Percentiles rank a stretch among this genome's conserved stretches.
Evolutionary conservation across 2,113 vertebrate genomes (phyloP).

Genomic region (Chaetura pelagica): DNA sequence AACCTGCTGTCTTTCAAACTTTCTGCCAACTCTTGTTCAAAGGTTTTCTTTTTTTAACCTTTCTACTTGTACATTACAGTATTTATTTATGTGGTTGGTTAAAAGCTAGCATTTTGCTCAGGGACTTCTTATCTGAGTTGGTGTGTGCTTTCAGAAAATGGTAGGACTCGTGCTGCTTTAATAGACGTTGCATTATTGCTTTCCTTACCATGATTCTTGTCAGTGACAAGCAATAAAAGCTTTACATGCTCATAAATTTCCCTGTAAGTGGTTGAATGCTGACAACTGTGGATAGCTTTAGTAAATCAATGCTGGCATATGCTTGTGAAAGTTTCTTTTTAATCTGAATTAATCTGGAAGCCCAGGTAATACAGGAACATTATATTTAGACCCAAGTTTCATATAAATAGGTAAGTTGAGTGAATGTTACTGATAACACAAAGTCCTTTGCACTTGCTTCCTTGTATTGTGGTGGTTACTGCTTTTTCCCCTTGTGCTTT

Average conservation of each 20-base stretch:
- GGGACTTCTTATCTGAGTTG: background rate
- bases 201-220: slow-evolving; percentile 60
- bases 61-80: background rate
- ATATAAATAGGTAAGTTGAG: background rate
- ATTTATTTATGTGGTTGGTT: slow-evolving; percentile 8
- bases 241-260: slow-evolving; percentile 61
- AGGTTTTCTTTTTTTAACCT: background rate
- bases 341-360: slow-evolving; percentile 6
- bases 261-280: slow-evolving; percentile 44
- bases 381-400: background rate
- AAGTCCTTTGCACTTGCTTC: background rate
- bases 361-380: background rate
- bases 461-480: background rate
- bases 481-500: background rate
- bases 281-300: slow-evolving; percentile 30
- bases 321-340: slow-evolving; percentile 20
- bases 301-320: slow-evolving; percentile 41
- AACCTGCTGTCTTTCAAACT: background rate
- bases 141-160: background rate
- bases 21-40: background rate
- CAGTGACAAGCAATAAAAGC: slow-evolving; percentile 53
- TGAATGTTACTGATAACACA: background rate
- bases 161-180: background rate
- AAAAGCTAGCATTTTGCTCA: background rate
- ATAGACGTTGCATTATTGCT: slow-evolving; percentile 27